Conservation (phyloP, 2,797 vertebrate species). For the Potorous gilbertii region DNA sequence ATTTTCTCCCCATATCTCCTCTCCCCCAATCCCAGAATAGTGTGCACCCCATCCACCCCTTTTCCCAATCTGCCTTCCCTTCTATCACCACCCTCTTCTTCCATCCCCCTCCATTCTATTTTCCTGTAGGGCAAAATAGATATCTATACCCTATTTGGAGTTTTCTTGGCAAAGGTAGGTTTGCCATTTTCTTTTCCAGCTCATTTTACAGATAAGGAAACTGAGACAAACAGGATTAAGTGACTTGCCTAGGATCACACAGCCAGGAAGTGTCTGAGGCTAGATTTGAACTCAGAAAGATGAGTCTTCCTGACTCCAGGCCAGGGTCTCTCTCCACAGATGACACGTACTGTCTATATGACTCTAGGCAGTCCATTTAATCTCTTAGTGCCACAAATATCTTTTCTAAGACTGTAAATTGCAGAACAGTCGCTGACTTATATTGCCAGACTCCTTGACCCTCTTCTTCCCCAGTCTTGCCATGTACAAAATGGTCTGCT, state of each 20-base stretch:
- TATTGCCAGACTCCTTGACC: not conserved
- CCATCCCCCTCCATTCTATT: no score
- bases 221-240: not conserved
- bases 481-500: not conserved
- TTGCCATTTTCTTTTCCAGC: not conserved
- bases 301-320: not conserved
- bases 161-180: not conserved
- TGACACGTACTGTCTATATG: not conserved
- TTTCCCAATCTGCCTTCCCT: no score
- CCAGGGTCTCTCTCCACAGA: not conserved
- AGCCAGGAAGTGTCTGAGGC: not conserved
- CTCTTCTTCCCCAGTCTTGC: not conserved
- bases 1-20: no score
- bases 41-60: no score
- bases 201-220: not conserved
- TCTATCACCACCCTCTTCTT: no score
- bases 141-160: not conserved
- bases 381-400: not conserved
- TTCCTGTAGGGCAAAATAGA: no score
- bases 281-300: not conserved
- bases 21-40: no score
- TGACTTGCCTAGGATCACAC: not conserved
- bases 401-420: not conserved
- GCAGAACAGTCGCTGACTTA: not conserved
- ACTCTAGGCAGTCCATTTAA: not conserved